A percentile compares a stretch with the other conserved stretches of the same genome.
Conservation (phyloP, 2,113 vertebrate species). For the cat (Felis catus) region DNA sequence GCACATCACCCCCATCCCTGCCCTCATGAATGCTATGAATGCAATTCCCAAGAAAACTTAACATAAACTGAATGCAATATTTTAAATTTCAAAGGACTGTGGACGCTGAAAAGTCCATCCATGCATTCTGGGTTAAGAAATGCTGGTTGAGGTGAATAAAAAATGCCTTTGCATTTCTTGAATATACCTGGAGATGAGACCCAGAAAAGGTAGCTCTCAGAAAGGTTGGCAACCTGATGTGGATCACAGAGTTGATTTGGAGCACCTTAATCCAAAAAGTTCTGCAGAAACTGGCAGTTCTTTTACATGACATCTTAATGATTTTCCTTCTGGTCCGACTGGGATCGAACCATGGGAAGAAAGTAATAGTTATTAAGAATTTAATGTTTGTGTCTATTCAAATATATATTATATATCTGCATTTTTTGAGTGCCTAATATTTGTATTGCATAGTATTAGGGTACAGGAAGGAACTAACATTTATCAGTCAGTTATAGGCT, state of each 20-base stretch:
- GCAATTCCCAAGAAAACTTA: neutral
- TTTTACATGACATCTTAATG: neutral
- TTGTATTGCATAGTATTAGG: neutral
- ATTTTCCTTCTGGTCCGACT: neutral
- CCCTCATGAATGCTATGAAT: neutral
- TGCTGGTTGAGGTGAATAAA: neutral
- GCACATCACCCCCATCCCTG: neutral
- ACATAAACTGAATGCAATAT: neutral
- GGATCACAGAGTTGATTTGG: neutral
- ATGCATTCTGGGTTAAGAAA: neutral
- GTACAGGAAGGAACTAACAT: neutral
- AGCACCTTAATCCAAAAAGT: neutral
- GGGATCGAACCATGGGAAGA: neutral
- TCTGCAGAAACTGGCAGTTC: neutral
- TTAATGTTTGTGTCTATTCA: neutral
- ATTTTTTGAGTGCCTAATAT: neutral
- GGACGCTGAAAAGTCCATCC: neutral
- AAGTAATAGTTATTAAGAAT: neutral
- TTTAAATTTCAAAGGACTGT: neutral
- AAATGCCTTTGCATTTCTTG: neutral
- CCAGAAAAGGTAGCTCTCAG: neutral
- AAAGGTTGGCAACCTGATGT: neutral
- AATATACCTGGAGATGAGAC: neutral
- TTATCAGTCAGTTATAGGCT: neutral
- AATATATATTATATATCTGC: neutral